phyloP scores from a whole-genome alignment of 2,888 invertebrate genomes.

The Watsonalla cultraria region DNA sequence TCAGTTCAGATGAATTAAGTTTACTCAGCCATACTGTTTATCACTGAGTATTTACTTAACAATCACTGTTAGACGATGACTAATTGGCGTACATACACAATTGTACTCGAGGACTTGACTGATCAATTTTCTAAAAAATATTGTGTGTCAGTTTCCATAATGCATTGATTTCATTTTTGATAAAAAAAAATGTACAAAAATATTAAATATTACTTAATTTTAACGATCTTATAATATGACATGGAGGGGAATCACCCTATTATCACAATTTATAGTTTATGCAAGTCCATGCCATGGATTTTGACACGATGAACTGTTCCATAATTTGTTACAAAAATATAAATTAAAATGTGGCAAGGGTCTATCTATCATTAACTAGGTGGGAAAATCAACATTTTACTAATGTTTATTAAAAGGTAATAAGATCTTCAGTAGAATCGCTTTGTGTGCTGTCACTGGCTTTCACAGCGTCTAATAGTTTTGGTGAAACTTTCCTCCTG shows the following conservation, averaged over 20 bases:
- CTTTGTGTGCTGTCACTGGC: conserved; percentile 22
- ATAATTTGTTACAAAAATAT: neutral
- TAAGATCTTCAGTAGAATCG: conserved; percentile 58
- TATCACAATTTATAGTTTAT: neutral
- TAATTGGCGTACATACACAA: too few relatives aligned
- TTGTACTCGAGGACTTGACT: neutral
- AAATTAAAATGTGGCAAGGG: conserved; percentile 7
- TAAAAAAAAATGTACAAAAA: neutral
- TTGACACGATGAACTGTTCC: neutral
- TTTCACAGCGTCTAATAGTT: conserved; percentile 30
- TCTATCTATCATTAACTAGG: conserved; percentile 19
- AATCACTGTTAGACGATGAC: too few relatives aligned
- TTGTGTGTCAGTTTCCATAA: neutral
- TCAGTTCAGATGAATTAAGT: too few relatives aligned
- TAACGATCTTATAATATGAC: neutral
- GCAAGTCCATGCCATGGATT: neutral
- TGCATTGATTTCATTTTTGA: neutral
- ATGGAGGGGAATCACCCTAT: neutral
- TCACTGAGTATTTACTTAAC: too few relatives aligned
- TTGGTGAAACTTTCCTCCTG: conserved; percentile 61
- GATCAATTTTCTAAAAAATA: neutral
- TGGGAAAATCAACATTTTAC: conserved; percentile 24
- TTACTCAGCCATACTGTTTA: too few relatives aligned
- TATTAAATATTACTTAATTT: neutral
- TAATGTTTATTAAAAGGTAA: conserved; percentile 48